Percentiles rank a stretch among this genome's conserved stretches.
These are phyloP conservation scores for Spodoptera littoralis DNA, from an alignment of 2,888 invertebrate species.

Conservation along the genomic window DNA sequence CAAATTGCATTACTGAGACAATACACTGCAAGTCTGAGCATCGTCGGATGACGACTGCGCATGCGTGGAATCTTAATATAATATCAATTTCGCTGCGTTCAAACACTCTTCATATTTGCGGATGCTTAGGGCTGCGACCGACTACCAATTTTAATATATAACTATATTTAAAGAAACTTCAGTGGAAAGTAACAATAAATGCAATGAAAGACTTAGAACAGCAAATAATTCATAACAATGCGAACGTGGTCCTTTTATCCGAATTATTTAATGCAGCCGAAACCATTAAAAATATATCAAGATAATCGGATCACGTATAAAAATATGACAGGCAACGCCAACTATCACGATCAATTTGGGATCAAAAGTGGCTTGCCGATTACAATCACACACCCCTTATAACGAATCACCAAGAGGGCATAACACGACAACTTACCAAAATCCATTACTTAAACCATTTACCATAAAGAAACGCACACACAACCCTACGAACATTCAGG, in stretches of 20 bases:
- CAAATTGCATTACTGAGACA: conserved; percentile 7
- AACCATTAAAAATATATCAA: conserved; percentile 16
- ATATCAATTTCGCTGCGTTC: conserved; percentile 56
- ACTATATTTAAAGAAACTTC: too few species aligned
- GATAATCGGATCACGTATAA: conserved; percentile 22
- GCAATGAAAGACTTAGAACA: too few species aligned
- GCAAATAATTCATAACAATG: too few species aligned
- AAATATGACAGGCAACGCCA: conserved; percentile 20
- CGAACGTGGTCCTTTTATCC: too few species aligned
- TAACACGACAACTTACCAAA: conserved; percentile 33
- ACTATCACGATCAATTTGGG: conserved; percentile 5
- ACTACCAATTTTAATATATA: too few species aligned
- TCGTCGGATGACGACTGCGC: conserved; percentile 61
- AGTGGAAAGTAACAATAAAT: too few species aligned
- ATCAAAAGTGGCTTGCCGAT: conserved; percentile 32
- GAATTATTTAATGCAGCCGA: too few species aligned
- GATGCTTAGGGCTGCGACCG: conserved; percentile 51
- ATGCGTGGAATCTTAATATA: conserved; percentile 71
- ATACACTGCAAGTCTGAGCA: conserved; percentile 22
- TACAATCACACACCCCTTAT: conserved; percentile 32
- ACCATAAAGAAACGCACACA: conserved; percentile 24
- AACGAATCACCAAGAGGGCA: conserved; percentile 28
- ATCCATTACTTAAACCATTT: conserved; percentile 47
- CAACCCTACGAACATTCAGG: conserved; percentile 72
- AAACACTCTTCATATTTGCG: conserved; percentile 60